These are phyloP conservation scores for Linnaemya tessellans DNA, from an alignment of 2,888 invertebrate genomes.

Conservation along the genomic window DNA sequence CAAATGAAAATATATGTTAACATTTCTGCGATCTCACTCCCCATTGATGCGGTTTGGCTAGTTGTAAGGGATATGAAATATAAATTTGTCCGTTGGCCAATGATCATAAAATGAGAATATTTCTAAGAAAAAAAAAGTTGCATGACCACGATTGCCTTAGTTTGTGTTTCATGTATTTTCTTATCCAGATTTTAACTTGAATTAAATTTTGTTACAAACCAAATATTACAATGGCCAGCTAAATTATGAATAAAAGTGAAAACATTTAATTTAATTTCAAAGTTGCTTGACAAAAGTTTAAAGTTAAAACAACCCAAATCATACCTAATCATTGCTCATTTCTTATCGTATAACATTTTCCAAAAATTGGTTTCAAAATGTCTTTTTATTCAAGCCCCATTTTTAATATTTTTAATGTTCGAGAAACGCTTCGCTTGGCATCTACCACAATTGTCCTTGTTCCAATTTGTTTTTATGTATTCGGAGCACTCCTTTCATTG, in stretches of 20 bases:
- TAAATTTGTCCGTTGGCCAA: conserved; percentile 13
- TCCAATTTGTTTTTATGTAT: too few species aligned
- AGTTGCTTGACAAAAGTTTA: neutral
- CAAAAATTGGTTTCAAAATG: too few species aligned
- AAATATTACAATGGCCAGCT: neutral
- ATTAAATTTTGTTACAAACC: neutral
- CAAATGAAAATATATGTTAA: neutral
- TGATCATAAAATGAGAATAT: conserved; percentile 17
- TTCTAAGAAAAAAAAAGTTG: neutral
- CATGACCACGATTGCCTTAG: conserved; percentile 39
- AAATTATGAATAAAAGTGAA: neutral
- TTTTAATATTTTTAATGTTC: too few species aligned
- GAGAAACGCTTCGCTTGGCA: too few species aligned
- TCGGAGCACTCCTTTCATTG: too few species aligned
- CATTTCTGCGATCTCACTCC: conserved; percentile 1
- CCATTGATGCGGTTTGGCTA: neutral
- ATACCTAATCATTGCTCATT: neutral
- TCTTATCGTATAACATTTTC: neutral
- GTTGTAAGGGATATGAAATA: neutral
- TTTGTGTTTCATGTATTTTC: neutral
- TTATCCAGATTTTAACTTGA: neutral
- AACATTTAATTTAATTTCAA: neutral
- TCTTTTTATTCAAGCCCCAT: too few species aligned
- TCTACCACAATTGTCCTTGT: too few species aligned
- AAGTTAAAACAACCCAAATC: neutral